Conservation (phyloP, 2,113 vertebrate species). For the Lutjanus erythropterus region DNA sequence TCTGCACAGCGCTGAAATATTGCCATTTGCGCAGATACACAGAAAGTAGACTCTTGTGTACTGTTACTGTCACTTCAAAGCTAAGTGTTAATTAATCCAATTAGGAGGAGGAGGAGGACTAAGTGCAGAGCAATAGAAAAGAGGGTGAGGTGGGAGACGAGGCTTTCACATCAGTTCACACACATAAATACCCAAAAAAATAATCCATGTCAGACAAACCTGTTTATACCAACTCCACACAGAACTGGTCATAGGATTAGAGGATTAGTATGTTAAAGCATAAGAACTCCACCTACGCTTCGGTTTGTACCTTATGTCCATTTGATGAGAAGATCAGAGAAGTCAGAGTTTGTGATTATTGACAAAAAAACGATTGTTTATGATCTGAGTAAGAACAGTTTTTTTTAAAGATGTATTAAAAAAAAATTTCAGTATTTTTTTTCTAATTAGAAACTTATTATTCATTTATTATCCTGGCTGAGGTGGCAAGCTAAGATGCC, state of each 20-base stretch:
- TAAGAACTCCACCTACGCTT: too few relatives aligned
- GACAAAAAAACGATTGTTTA: too few relatives aligned
- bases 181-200: not conserved
- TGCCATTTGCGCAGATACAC: not conserved
- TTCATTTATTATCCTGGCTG: too few relatives aligned
- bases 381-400: too few relatives aligned
- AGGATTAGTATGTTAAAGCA: not conserved
- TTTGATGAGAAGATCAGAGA: too few relatives aligned
- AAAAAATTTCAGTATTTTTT: too few relatives aligned
- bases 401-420: too few relatives aligned
- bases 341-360: too few relatives aligned
- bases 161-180: not conserved
- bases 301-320: too few relatives aligned
- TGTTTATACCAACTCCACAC: not conserved
- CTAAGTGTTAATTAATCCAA: slow-evolving; percentile 44
- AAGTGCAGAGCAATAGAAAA: not conserved
- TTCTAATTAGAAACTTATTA: too few relatives aligned
- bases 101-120: slow-evolving; percentile 15
- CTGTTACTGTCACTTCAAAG: slow-evolving; percentile 45
- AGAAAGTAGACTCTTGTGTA: not conserved
- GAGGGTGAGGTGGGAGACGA: not conserved
- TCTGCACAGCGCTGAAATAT: not conserved
- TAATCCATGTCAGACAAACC: not conserved
- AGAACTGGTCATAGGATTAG: not conserved
- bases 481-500: too few relatives aligned